phyloP scores from a whole-genome alignment of 1,140 invertebrate species.

The Zophobas morio region DNA sequence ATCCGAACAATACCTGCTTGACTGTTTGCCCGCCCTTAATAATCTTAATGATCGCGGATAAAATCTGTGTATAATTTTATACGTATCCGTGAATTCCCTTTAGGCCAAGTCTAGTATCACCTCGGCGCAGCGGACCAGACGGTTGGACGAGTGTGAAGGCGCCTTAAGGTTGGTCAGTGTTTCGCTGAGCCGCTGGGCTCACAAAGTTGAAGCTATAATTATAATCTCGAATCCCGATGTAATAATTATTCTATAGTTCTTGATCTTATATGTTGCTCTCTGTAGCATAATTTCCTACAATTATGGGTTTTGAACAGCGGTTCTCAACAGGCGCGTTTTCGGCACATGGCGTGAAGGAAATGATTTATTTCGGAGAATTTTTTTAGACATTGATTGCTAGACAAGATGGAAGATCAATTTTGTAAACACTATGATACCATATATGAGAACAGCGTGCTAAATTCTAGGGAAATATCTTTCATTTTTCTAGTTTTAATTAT shows the following conservation, averaged over 20 bases:
- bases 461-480: too few relatives aligned
- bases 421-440: too few relatives aligned
- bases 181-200: constrained; percentile 57
- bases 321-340: constrained; percentile 41
- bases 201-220: constrained; percentile 61
- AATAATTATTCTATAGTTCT: constrained; percentile 63
- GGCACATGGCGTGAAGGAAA: too few relatives aligned
- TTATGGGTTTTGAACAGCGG: constrained; percentile 56
- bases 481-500: too few relatives aligned
- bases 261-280: constrained; percentile 58
- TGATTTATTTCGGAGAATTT: too few relatives aligned
- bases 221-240: constrained; percentile 63
- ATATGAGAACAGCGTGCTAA: too few relatives aligned
- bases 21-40: constrained; percentile 65
- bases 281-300: constrained; percentile 63
- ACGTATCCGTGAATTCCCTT: constrained; percentile 63
- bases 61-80: constrained; percentile 66
- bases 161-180: constrained; percentile 31
- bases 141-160: constrained; percentile 1
- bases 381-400: too few relatives aligned
- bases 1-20: constrained; percentile 63
- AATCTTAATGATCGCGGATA: constrained; percentile 67
- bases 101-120: constrained; percentile 63
- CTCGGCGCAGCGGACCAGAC: constrained; percentile 38
- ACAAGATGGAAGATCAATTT: too few relatives aligned